These are phyloP conservation scores for Cotesia vestalis DNA, from an alignment of 1,140 invertebrate species.

Conservation along the genomic window DNA sequence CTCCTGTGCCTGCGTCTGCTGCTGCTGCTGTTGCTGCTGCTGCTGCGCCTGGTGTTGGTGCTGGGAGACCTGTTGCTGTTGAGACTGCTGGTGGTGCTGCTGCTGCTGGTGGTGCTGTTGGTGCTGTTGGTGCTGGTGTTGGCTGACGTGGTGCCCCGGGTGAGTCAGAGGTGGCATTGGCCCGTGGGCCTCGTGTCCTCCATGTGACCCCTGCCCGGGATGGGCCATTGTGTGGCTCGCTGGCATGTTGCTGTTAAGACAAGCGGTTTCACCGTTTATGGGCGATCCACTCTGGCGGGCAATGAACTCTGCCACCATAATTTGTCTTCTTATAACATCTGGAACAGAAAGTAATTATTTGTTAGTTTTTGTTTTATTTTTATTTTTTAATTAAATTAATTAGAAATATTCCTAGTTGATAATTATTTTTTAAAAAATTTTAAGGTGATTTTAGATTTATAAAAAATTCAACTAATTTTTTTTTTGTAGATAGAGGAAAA, in stretches of 20 bases:
- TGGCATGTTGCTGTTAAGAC: slow-evolving; percentile 69
- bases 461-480: no score
- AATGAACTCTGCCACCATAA: slow-evolving; percentile 87
- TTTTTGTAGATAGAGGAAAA: no score
- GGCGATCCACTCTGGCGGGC: slow-evolving; percentile 76
- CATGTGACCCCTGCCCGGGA: slow-evolving; percentile 57
- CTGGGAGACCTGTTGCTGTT: slow-evolving; percentile 44
- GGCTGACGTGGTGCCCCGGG: slow-evolving; percentile 48
- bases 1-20: slow-evolving; percentile 46
- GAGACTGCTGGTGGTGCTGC: slow-evolving; percentile 39
- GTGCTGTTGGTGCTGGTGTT: slow-evolving; percentile 39
- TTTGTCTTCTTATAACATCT: slow-evolving; percentile 78
- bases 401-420: background rate
- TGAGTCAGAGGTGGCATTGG: slow-evolving; percentile 60
- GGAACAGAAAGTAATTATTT: slow-evolving; percentile 52
- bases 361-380: background rate
- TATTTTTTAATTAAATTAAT: background rate
- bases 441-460: no score
- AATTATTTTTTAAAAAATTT: no score
- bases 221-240: slow-evolving; percentile 65
- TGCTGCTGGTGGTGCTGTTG: slow-evolving; percentile 44
- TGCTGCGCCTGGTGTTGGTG: slow-evolving; percentile 49
- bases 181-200: slow-evolving; percentile 50
- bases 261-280: slow-evolving; percentile 73
- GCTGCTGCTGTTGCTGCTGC: slow-evolving; percentile 48